Evolutionary conservation across 1,140 invertebrate genomes (phyloP).

Genomic region (Drosophila ficusphila): DNA sequence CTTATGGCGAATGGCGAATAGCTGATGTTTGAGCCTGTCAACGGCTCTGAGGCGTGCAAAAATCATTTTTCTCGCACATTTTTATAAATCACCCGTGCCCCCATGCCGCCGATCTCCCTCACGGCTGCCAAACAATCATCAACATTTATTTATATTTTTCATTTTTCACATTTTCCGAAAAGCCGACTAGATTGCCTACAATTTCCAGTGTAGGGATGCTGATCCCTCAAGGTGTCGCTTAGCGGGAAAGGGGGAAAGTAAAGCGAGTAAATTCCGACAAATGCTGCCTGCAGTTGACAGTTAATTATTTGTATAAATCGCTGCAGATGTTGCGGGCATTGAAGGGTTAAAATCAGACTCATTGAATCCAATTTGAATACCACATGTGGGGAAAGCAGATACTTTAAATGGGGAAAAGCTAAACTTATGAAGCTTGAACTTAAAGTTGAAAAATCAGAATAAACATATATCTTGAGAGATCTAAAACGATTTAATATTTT

Average conservation of each 20-base stretch:
- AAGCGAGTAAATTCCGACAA: slow-evolving; percentile 38
- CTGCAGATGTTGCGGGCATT: slow-evolving; percentile 58
- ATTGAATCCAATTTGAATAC: slow-evolving; percentile 27
- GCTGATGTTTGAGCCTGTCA: slow-evolving; percentile 48
- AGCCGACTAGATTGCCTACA: slow-evolving; percentile 62
- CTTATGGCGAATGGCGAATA: slow-evolving; percentile 1
- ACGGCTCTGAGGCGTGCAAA: slow-evolving; percentile 71
- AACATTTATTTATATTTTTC: slow-evolving; percentile 76
- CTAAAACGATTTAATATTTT: too few species aligned
- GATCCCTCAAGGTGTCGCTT: slow-evolving; percentile 54
- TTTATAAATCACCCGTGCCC: slow-evolving; percentile 52
- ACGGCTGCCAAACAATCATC: slow-evolving; percentile 38
- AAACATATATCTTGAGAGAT: too few species aligned
- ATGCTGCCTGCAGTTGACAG: slow-evolving; percentile 67
- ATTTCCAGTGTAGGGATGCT: slow-evolving; percentile 41
- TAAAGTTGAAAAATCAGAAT: too few species aligned
- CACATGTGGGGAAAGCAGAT: not conserved
- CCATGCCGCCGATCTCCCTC: not conserved
- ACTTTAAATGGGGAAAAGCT: not conserved
- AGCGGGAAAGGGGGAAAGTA: slow-evolving; percentile 19
- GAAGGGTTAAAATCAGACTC: slow-evolving; percentile 50
- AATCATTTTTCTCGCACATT: slow-evolving; percentile 79
- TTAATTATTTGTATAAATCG: slow-evolving; percentile 78
- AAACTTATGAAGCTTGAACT: too few species aligned
- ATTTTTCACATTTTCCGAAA: slow-evolving; percentile 62